Evolutionary conservation across 2,113 vertebrate species (phyloP), one percentile per base, ranked within the genome.

Genomic region (Riparia riparia): DNA sequence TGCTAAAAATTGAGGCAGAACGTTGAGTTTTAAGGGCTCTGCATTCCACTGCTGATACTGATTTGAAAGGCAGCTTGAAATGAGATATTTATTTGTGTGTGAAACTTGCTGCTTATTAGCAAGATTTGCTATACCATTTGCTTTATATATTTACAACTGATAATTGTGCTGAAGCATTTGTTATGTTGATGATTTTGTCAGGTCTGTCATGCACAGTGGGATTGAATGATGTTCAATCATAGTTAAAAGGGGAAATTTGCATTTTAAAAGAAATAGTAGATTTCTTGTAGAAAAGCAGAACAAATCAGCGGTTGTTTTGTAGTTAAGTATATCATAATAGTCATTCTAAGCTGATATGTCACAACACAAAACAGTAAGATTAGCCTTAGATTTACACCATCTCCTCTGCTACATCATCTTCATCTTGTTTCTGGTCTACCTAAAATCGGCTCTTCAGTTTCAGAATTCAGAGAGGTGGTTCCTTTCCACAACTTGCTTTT

Each of bases 261-360:
- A 53, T 93, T 92, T 91, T 42, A 79, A 74, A 87, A 85, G 31
- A 72, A 96, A 82, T 95, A 85, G 32, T 12, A 88, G 34, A 85
- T 87, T 61, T 82, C 37, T 56, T 81, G 79, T 64, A 73, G 74
- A 34, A 84, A 82, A 57, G n/a, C 69, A 72, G 70, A 82, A 47
- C 84, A 78, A 90, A 76, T 44, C 71, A 81, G 82, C 14, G 14
- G 56, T 32, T 68, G 28, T 85, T 85, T 65, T 60, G 54, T 71
- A 57, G 29, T 78, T 60, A 53, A 47, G 47, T 32, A 4, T 73
- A 72, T 73, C 41, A 17, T 3, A 74, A 65, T 51, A 79, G 37
- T 71, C 39, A 66, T 41, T 70, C 51, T 80, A 81, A 80, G 19
- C 5, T 63, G 61, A 57, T 5, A 1, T 87, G 50, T 90, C 68